Evolutionary conservation across 2,113 vertebrate genomes (phyloP).

Genomic region (Pangasianodon gigas): DNA sequence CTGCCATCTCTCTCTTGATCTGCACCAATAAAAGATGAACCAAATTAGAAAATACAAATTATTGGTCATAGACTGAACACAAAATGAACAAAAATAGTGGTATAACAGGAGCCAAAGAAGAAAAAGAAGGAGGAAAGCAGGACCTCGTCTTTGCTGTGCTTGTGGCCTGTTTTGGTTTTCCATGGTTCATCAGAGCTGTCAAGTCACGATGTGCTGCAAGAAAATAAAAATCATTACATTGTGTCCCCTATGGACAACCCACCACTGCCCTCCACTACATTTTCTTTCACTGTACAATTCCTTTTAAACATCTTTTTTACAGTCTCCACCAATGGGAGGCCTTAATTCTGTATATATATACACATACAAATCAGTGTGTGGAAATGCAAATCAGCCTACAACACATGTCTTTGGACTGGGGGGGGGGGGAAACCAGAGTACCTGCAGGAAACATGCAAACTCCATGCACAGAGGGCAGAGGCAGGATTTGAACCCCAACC

Average conservation of each 20-base stretch:
- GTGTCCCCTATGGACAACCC: not conserved
- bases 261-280: not conserved
- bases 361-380: too few species aligned
- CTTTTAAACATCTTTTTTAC: not conserved
- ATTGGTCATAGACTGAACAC: not conserved
- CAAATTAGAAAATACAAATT: not conserved
- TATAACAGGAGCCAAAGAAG: not conserved
- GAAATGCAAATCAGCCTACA: too few species aligned
- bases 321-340: not conserved
- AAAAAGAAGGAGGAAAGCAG: not conserved
- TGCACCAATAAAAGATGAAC: conserved; percentile 25
- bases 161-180: conserved; percentile 25
- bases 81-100: not conserved
- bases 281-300: not conserved
- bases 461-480: too few species aligned
- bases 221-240: conserved; percentile 7
- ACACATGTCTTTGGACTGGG: too few species aligned
- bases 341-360: not conserved
- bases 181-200: conserved; percentile 29
- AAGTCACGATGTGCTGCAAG: not conserved
- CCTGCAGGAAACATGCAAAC: too few species aligned
- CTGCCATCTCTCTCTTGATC: not conserved
- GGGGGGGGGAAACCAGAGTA: too few species aligned
- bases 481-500: too few species aligned
- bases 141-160: conserved; percentile 33